Conservation (phyloP, 2,113 vertebrate genomes). For the Meriones unguiculatus region DNA sequence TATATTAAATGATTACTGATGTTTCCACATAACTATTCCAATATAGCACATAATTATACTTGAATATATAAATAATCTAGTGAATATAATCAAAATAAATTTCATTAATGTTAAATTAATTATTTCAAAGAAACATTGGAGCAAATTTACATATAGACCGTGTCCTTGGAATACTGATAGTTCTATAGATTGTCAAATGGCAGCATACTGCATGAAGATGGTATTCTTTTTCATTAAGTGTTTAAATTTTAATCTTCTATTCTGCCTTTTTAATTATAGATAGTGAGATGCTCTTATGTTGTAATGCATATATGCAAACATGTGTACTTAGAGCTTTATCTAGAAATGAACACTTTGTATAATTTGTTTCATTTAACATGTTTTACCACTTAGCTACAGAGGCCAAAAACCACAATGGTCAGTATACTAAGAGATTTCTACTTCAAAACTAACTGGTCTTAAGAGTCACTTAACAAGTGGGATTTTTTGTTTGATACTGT, state of each 20-base stretch:
- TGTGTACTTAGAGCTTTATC: neutral
- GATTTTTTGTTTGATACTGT: neutral
- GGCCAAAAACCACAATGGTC: neutral
- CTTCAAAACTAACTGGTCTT: neutral
- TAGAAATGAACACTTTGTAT: neutral
- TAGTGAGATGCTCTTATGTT: neutral
- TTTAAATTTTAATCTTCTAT: neutral
- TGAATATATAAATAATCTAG: neutral
- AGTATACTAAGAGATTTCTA: neutral
- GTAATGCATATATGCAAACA: neutral
- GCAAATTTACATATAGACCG: neutral
- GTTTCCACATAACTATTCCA: neutral
- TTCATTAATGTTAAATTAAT: constrained; percentile 20
- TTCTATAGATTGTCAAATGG: neutral
- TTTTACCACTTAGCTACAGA: neutral
- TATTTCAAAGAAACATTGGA: neutral
- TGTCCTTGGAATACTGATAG: neutral
- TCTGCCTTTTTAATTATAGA: neutral
- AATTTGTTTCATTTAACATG: neutral
- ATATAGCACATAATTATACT: neutral
- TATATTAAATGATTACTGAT: neutral
- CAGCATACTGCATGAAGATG: neutral
- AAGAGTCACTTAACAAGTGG: neutral
- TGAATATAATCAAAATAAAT: neutral
- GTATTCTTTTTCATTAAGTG: neutral